Evolutionary conservation across 2,113 vertebrate genomes (phyloP).

Genomic region (Numenius arquata): DNA sequence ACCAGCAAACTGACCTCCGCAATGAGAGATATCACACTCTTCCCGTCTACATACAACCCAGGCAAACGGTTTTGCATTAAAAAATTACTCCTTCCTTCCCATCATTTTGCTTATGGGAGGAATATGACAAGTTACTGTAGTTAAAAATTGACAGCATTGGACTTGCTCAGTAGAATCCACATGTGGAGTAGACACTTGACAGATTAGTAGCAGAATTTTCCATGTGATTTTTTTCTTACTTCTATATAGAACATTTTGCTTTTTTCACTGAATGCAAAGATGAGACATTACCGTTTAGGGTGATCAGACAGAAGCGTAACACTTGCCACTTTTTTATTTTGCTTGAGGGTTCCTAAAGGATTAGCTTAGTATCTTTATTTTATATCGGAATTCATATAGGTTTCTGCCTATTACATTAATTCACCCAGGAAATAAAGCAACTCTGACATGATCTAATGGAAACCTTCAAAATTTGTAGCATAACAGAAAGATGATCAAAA

Average conservation of each 20-base stretch:
- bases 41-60: neutral
- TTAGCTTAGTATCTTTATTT: slow-evolving; percentile 7
- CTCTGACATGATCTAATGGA: slow-evolving; percentile 57
- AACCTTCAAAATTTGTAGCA: slow-evolving; percentile 30
- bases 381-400: neutral
- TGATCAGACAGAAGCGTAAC: neutral
- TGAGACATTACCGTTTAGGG: neutral
- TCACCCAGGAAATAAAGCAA: slow-evolving; percentile 30
- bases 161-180: neutral
- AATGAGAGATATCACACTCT: neutral
- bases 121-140: neutral
- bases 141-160: neutral
- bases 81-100: neutral
- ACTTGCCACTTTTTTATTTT: neutral
- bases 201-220: neutral
- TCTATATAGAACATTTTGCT: neutral
- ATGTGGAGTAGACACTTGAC: neutral
- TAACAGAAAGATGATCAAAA: slow-evolving; percentile 31
- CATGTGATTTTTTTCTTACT: neutral
- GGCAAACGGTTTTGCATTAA: neutral
- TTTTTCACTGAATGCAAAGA: neutral
- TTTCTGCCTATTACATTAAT: slow-evolving; percentile 21
- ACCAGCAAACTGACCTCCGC: neutral
- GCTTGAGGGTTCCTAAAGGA: neutral
- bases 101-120: neutral